These are phyloP conservation scores for Drosophila kanapiae DNA, from an alignment of 1,140 invertebrate genomes.

Conservation along the genomic window DNA sequence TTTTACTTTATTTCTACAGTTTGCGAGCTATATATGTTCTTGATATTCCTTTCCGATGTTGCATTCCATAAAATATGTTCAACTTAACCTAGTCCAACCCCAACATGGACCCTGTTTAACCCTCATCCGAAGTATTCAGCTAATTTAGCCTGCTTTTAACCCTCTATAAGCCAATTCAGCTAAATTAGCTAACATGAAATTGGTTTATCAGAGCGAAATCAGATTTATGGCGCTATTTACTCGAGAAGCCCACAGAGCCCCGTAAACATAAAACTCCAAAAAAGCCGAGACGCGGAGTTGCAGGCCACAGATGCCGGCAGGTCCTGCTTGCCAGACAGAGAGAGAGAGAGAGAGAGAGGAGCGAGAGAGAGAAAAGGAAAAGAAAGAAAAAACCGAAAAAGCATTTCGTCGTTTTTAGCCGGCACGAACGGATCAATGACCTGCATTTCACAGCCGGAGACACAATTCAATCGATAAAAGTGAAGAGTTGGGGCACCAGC, in stretches of 20 bases:
- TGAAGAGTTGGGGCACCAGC: constrained; percentile 79
- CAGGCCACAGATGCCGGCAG: constrained; percentile 27
- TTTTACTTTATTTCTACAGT: too few species aligned
- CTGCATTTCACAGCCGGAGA: constrained; percentile 82
- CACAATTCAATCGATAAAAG: constrained; percentile 84
- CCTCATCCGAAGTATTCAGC: too few species aligned
- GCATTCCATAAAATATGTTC: too few species aligned
- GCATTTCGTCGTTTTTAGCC: constrained; percentile 59
- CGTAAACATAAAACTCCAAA: constrained; percentile 7
- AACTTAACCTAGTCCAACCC: too few species aligned
- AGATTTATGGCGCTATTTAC: constrained; percentile 30
- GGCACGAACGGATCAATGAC: constrained; percentile 81
- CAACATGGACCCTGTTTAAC: too few species aligned
- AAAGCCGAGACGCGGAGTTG: constrained; percentile 20
- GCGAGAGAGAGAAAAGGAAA: constrained; percentile 19
- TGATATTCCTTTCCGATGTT: too few species aligned
- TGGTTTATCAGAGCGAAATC: constrained; percentile 32
- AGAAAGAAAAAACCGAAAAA: constrained; percentile 43
- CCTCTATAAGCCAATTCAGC: not conserved
- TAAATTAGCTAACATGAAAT: constrained; percentile 21
- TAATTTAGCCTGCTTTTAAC: not conserved
- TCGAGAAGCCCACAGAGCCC: not conserved
- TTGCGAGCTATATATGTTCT: too few species aligned
- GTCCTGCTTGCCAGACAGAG: not conserved
- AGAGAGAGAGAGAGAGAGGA: constrained; percentile 7